Evolutionary conservation across 2,113 vertebrate genomes (phyloP).

Genomic region (Salminus brasiliensis): DNA sequence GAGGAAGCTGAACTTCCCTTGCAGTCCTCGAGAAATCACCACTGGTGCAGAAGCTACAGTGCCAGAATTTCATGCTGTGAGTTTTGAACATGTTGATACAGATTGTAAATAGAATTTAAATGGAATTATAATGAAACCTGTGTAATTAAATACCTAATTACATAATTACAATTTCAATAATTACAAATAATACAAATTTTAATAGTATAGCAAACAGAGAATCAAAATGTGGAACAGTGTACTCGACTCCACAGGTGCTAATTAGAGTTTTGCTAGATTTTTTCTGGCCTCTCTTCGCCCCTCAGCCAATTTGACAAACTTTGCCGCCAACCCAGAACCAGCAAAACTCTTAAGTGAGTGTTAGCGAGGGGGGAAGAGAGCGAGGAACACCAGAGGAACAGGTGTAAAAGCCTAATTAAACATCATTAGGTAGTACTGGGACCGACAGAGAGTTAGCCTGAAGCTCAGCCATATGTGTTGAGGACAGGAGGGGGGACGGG

Average conservation of each 20-base stretch:
- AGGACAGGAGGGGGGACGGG: constrained; percentile 47
- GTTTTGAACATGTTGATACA: too few relatives aligned
- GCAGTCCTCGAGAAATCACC: too few relatives aligned
- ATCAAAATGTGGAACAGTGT: too few relatives aligned
- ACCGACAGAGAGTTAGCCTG: constrained; percentile 16
- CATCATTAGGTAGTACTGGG: constrained; percentile 61
- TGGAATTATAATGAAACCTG: too few relatives aligned
- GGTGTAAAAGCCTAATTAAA: constrained; percentile 58
- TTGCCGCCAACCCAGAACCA: background rate
- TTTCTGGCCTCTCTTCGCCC: background rate
- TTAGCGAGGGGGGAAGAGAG: constrained; percentile 28
- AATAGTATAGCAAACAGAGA: too few relatives aligned
- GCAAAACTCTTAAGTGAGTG: background rate
- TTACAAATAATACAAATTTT: too few relatives aligned
- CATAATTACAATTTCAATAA: too few relatives aligned
- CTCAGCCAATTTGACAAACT: background rate
- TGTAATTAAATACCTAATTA: too few relatives aligned
- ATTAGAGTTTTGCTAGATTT: background rate
- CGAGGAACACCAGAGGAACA: constrained; percentile 49
- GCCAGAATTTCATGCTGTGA: too few relatives aligned
- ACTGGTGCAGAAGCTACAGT: too few relatives aligned
- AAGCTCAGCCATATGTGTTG: constrained; percentile 40
- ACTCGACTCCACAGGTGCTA: background rate
- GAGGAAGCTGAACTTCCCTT: too few relatives aligned
- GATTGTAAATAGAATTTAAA: too few relatives aligned